Evolutionary conservation across 2,888 invertebrate genomes (phyloP), one percentile per base, ranked within the genome.

Genomic region (Papilio elwesi): DNA sequence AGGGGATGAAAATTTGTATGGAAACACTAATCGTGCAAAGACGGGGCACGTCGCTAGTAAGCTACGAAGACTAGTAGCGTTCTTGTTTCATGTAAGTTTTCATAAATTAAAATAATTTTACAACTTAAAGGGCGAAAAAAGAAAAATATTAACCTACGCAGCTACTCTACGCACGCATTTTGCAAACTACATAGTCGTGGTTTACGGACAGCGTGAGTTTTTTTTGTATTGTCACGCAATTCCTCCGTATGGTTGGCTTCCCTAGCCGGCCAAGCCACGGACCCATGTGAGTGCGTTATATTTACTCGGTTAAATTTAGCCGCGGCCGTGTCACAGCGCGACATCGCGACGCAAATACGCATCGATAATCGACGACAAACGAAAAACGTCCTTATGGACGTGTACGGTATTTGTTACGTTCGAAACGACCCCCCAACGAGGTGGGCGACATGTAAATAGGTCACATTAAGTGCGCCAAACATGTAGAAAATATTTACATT

Each of bases 301-400:
- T 89, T 87, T 90, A 88, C 79, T 80, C 76, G 74, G 80, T 89
- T 92, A 92, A 89, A 90, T 91, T 88, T 90, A 87, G 78, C 79
- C 65, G 74, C 82, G 81, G 80, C 83, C 84, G 84, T 91, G 92
- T 91, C 90, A 89, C 84, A 84, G 83, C 81, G 87, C 88, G 90
- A 90, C 91, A 90, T 88, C 89, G 84, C 80, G 59, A 74, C 68
- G 70, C 74, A 47, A 69, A 63, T 73, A 71, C 51, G 49, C 49
- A 26, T 67, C 62, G 63, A 72, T 62, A 59, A 67, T 43, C 26
- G 26, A 52, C 62, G 62, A 51, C 71, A 67, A 15, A 53, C 75
- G 74, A 79, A 78, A 75, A 57, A 38, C 77, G 67, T 75, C 76
- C 76, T 55, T 78, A 78, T 74, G 16, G 59, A 74, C 76, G 48